These are phyloP conservation scores for Phyllotis vaccarum DNA, from an alignment of 2,797 vertebrate species.

Conservation along the genomic window DNA sequence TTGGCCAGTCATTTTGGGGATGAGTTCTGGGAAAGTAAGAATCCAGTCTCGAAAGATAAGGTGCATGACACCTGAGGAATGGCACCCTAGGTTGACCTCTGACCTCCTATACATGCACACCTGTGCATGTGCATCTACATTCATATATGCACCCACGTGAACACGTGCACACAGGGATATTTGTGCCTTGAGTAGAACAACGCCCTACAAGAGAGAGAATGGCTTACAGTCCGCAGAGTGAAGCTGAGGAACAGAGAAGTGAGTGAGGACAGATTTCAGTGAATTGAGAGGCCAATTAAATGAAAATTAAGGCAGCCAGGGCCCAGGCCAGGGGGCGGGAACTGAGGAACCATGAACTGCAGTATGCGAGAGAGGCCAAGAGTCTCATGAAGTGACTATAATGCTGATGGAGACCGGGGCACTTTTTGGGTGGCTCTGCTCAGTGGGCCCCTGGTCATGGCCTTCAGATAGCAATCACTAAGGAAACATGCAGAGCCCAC, in stretches of 20 bases:
- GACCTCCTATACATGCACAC: rapidly evolving
- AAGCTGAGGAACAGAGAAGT: neutral
- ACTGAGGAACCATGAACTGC: neutral
- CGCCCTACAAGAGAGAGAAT: neutral
- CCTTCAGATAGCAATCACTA: neutral
- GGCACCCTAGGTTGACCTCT: neutral
- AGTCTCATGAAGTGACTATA: neutral
- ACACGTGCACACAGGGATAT: neutral
- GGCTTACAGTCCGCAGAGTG: neutral
- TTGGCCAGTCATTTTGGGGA: neutral
- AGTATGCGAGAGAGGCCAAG: neutral
- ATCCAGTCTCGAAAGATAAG: neutral
- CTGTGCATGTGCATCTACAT: rapidly evolving
- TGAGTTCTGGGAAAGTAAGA: neutral
- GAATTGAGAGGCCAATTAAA: neutral
- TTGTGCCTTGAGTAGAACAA: neutral
- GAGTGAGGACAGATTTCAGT: neutral
- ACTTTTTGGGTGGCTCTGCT: neutral
- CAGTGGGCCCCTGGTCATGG: neutral
- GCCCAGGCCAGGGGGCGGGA: neutral
- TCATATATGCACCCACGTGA: no score
- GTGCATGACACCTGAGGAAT: neutral
- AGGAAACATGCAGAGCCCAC: neutral
- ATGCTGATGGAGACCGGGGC: neutral
- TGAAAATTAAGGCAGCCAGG: no score